phyloP scores from a whole-genome alignment of 2,113 vertebrate genomes.

The Peromyscus californicus region DNA sequence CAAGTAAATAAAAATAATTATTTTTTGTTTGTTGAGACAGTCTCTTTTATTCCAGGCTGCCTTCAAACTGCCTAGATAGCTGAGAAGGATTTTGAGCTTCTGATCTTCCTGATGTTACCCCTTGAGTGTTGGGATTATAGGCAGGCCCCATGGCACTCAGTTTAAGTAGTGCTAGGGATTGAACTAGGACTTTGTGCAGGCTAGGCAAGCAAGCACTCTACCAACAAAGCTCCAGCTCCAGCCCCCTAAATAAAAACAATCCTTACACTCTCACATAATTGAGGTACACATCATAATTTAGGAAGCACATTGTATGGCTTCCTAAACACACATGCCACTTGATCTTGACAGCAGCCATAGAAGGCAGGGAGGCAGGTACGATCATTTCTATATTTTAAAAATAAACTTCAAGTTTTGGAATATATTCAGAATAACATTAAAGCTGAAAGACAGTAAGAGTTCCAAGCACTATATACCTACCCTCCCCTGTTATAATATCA shows the following conservation, averaged over 20 bases:
- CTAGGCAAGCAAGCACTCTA: neutral
- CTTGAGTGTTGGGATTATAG: neutral
- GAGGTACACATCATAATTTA: neutral
- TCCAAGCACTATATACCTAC: neutral
- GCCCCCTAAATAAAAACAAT: neutral
- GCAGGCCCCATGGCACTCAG: too few relatives aligned
- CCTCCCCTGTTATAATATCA: neutral
- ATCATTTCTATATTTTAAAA: neutral
- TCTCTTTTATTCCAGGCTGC: neutral
- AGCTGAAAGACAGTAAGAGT: conserved; percentile 17
- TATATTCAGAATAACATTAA: neutral
- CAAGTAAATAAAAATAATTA: neutral
- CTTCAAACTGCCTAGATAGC: neutral
- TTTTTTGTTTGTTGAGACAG: neutral
- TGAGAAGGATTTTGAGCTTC: neutral
- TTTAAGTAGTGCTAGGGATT: neutral
- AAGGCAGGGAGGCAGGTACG: neutral
- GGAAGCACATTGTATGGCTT: neutral
- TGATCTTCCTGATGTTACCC: too few relatives aligned
- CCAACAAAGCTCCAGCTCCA: too few relatives aligned
- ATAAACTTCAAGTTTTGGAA: conserved; percentile 26
- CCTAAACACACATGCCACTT: neutral
- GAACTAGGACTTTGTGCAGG: neutral
- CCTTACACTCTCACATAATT: neutral
- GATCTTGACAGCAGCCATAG: neutral